These are phyloP conservation scores for Periphyllus acericola DNA, from an alignment of 2,888 invertebrate genomes.

Conservation along the genomic window DNA sequence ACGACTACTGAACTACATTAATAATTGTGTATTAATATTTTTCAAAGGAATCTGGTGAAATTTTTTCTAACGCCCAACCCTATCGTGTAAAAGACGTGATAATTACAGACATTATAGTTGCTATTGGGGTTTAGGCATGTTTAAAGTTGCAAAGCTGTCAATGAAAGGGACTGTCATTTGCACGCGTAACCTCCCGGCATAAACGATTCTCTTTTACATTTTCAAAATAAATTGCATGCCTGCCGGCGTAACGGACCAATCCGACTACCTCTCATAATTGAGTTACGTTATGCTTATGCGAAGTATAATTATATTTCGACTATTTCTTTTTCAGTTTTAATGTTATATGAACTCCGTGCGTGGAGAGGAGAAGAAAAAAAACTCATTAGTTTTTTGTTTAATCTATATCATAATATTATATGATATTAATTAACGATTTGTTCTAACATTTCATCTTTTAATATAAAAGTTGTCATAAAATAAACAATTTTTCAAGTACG, in stretches of 20 bases:
- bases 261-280: conserved; percentile 10
- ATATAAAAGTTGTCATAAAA: no score
- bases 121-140: conserved; percentile 8
- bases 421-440: no score
- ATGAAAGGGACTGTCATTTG: conserved; percentile 52
- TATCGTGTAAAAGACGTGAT: conserved; percentile 43
- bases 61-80: background rate
- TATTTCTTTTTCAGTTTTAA: background rate
- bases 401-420: background rate
- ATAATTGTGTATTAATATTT: background rate
- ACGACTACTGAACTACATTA: background rate
- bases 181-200: conserved; percentile 41
- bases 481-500: background rate
- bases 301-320: background rate
- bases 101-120: conserved; percentile 36
- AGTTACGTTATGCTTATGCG: background rate
- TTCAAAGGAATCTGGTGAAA: background rate
- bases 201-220: conserved; percentile 44
- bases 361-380: no score
- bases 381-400: background rate
- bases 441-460: no score
- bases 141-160: conserved; percentile 44
- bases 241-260: background rate
- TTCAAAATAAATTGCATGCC: conserved; percentile 50
- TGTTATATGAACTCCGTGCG: background rate